Percentiles rank a stretch among this genome's conserved stretches.
These are phyloP conservation scores for Glaucidium brasilianum DNA, from an alignment of 2,113 vertebrate species.

Conservation along the genomic window DNA sequence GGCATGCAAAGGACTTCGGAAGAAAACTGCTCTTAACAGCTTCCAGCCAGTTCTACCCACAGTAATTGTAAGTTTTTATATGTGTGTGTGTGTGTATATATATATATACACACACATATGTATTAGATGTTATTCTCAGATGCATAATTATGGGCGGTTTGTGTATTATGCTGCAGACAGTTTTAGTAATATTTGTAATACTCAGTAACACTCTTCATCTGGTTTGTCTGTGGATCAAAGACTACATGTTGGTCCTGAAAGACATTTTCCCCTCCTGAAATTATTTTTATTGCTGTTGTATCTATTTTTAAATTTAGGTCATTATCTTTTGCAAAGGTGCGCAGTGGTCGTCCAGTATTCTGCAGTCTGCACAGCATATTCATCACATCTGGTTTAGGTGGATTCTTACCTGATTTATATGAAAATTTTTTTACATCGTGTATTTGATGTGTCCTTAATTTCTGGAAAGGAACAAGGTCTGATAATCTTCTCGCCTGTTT, in stretches of 20 bases:
- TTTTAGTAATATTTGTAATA: not conserved
- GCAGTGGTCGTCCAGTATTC: not conserved
- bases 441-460: not conserved
- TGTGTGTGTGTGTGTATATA: not conserved
- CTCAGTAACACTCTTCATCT: not conserved
- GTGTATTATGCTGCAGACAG: not conserved
- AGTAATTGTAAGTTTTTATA: not conserved
- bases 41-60: not conserved
- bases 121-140: not conserved
- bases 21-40: not conserved
- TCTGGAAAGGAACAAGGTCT: not conserved
- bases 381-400: not conserved
- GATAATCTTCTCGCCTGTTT: not conserved
- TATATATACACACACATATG: not conserved
- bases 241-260: not conserved
- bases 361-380: not conserved
- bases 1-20: not conserved
- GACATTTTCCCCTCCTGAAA: not conserved
- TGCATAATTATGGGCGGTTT: not conserved
- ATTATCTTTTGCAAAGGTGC: not conserved
- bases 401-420: not conserved
- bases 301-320: not conserved
- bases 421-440: not conserved
- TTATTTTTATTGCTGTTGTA: not conserved
- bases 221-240: not conserved